Conservation (phyloP, 2,113 vertebrate species). For the Oplegnathus fasciatus region DNA sequence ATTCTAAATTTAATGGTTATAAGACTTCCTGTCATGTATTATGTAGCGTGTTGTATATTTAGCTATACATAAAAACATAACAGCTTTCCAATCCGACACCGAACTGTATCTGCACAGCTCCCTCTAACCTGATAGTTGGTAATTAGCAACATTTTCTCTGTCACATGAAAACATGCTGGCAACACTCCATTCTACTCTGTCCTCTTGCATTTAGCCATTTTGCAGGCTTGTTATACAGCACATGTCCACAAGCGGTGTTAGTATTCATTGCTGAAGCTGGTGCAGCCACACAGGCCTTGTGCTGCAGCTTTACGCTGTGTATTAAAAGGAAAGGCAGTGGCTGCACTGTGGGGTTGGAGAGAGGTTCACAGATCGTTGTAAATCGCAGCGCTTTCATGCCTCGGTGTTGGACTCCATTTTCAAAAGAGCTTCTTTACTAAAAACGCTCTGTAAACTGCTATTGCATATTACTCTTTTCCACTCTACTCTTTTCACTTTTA, state of each 20-base stretch:
- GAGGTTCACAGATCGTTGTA: conserved; percentile 44
- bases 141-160: neutral
- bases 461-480: conserved; percentile 10
- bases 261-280: conserved; percentile 73
- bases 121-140: conserved; percentile 1
- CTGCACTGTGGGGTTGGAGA: conserved; percentile 33
- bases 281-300: conserved; percentile 64
- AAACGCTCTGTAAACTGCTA: conserved; percentile 27
- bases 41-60: neutral
- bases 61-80: neutral
- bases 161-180: conserved; percentile 6
- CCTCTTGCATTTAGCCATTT: conserved; percentile 41
- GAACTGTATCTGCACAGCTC: neutral
- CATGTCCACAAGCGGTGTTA: conserved; percentile 62
- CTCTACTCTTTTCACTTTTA: conserved; percentile 13
- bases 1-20: neutral
- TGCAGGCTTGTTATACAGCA: conserved; percentile 62
- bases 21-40: conserved; percentile 5
- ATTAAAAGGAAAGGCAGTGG: conserved; percentile 53
- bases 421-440: conserved; percentile 12
- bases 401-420: conserved; percentile 51
- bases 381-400: conserved; percentile 52
- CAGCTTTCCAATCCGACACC: neutral
- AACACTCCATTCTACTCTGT: conserved; percentile 5
- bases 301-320: conserved; percentile 53